Conservation (phyloP, 2,113 vertebrate species). For the Salminus brasiliensis region DNA sequence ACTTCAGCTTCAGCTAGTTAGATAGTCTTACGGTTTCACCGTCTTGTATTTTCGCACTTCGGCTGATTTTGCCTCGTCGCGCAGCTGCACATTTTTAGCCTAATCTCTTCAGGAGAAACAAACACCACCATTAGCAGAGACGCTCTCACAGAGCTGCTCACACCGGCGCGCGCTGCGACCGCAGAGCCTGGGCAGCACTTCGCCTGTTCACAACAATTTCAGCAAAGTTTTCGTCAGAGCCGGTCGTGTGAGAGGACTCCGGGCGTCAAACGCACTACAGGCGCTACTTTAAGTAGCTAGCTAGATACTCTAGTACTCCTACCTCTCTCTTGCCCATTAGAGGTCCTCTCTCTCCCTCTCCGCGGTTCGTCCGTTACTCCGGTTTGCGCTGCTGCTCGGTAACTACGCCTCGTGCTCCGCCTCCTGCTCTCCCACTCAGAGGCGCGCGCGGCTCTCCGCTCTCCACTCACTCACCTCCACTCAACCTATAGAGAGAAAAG, state of each 20-base stretch:
- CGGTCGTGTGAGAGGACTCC: neutral
- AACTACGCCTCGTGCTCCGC: neutral
- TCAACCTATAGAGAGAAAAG: neutral
- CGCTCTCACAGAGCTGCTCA: no score
- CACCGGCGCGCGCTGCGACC: no score
- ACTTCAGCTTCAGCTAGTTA: no score
- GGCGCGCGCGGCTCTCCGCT: neutral
- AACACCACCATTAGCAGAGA: no score
- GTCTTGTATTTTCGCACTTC: no score
- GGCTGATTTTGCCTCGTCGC: no score
- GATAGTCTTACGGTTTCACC: no score
- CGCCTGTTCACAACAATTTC: no score
- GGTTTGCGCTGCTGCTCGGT: neutral
- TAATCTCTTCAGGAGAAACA: no score
- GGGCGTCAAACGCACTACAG: neutral
- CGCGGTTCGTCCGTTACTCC: neutral
- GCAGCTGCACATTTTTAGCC: no score
- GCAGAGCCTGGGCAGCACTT: no score
- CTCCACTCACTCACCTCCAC: slow-evolving; percentile 2
- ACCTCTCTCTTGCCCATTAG: neutral
- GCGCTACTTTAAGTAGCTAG: no score
- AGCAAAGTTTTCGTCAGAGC: neutral
- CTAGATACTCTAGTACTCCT: neutral
- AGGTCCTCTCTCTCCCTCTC: neutral
- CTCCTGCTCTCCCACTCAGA: neutral